A percentile compares a stretch with the other conserved stretches of the same genome.
Evolutionary conservation across 2,888 invertebrate species (phyloP).

Genomic region (Dryobotodes eremita): DNA sequence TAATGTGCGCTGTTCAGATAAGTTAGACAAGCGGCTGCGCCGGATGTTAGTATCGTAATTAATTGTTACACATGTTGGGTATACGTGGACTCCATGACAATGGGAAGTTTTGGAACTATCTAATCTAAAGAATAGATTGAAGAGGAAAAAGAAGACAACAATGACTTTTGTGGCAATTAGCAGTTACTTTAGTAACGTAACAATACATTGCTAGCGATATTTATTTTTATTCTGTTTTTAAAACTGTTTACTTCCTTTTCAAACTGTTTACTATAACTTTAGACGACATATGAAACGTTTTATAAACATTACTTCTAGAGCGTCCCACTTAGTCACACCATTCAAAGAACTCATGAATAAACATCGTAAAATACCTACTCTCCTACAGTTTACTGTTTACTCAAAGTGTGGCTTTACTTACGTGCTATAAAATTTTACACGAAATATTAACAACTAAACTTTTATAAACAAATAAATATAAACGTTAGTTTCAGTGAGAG

Average conservation of each 20-base stretch:
- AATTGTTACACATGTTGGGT: conserved; percentile 22
- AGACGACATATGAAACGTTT: background rate
- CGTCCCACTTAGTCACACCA: conserved; percentile 5
- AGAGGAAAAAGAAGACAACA: background rate
- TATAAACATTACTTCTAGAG: background rate
- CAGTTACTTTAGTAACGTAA: background rate
- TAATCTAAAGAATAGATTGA: background rate
- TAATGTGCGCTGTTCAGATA: conserved; percentile 18
- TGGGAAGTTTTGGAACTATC: background rate
- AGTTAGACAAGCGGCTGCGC: conserved; percentile 19
- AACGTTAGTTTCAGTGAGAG: conserved; percentile 29
- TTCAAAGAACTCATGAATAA: conserved; percentile 42
- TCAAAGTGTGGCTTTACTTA: conserved; percentile 39
- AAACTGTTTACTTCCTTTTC: background rate
- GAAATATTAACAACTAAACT: conserved; percentile 50
- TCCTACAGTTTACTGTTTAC: conserved; percentile 19
- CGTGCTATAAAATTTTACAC: conserved; percentile 54
- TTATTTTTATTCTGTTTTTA: background rate
- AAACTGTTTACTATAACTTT: background rate
- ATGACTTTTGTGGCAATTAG: background rate
- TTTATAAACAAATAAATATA: conserved; percentile 59
- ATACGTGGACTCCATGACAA: background rate
- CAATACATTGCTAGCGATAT: background rate
- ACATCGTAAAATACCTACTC: conserved; percentile 20
- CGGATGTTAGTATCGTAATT: conserved; percentile 17